phyloP scores from a whole-genome alignment of 2,113 vertebrate species.

The Pangasianodon gigas region DNA sequence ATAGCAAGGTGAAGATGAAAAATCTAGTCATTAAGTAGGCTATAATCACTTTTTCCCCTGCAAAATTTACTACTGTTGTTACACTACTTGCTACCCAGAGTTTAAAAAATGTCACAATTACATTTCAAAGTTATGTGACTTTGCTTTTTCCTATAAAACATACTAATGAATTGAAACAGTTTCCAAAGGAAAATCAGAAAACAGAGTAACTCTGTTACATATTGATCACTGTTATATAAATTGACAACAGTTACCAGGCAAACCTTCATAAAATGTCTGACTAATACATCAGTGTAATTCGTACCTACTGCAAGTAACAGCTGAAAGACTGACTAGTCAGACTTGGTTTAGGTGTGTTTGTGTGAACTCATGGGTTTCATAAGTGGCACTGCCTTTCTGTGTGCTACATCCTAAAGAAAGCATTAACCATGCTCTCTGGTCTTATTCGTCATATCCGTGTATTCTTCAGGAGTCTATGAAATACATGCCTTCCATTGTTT shows the following conservation, averaged over 20 bases:
- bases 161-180: not conserved
- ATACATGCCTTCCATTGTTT: slow-evolving; percentile 20
- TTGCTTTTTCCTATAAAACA: not conserved
- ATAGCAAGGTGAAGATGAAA: not conserved
- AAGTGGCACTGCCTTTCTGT: not conserved
- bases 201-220: not conserved
- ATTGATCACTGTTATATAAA: not conserved
- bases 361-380: slow-evolving; percentile 1
- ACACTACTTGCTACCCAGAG: not conserved
- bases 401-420: slow-evolving; percentile 15
- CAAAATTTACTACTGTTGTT: not conserved
- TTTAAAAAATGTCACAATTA: not conserved
- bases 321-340: not conserved
- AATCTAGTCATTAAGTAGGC: not conserved
- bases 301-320: not conserved
- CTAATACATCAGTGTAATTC: not conserved
- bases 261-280: not conserved
- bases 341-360: slow-evolving; percentile 14
- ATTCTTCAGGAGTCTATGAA: slow-evolving; percentile 21
- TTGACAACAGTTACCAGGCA: not conserved
- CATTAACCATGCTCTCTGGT: not conserved
- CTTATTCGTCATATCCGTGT: slow-evolving; percentile 28
- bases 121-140: not conserved
- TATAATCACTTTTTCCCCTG: not conserved
- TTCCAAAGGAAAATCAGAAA: not conserved